A percentile compares a stretch with the other conserved stretches of the same genome.
These are phyloP conservation scores for Calvadosia cruxmelitensis DNA, from an alignment of 30 jellyfish, hydroid and myxozoan species.

Conservation along the genomic window DNA sequence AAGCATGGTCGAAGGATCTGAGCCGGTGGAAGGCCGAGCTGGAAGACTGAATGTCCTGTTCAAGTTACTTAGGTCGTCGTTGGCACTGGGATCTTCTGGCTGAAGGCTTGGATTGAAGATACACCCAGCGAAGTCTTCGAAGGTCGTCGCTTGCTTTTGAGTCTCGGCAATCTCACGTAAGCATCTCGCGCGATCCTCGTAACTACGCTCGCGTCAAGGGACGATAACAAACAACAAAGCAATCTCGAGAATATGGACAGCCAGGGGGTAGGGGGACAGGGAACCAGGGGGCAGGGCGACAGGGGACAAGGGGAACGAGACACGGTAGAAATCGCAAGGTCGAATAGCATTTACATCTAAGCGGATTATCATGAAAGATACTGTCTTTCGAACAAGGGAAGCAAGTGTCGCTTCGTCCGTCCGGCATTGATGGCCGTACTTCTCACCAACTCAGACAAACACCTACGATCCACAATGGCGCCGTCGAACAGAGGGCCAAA, in stretches of 20 bases:
- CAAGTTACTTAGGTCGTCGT: constrained; percentile 37
- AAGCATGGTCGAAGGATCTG: constrained; percentile 71
- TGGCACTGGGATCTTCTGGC: constrained; percentile 4
- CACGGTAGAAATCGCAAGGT: neutral
- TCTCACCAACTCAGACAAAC: constrained; percentile 62
- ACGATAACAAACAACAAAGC: neutral
- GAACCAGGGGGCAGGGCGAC: neutral
- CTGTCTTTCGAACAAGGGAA: constrained; percentile 74
- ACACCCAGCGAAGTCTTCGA: constrained; percentile 46
- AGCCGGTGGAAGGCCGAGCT: constrained; percentile 46
- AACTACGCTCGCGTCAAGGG: constrained; percentile 37
- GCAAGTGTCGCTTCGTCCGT: constrained; percentile 57
- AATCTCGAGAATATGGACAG: neutral
- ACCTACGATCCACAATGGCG: constrained; percentile 68
- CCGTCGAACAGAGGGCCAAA: constrained; percentile 98
- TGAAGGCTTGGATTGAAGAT: constrained; percentile 55
- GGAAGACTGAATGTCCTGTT: constrained; percentile 70
- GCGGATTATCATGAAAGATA: constrained; percentile 35
- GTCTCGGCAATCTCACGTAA: constrained; percentile 50
- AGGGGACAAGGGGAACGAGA: neutral
- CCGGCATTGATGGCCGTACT: constrained; percentile 83
- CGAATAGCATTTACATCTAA: neutral
- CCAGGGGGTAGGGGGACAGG: neutral
- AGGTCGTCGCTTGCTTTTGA: constrained; percentile 63
- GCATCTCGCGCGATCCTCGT: constrained; percentile 82